Percentiles rank a stretch among this genome's conserved stretches.
phyloP scores from a whole-genome alignment of 1,140 invertebrate species.

The Achatina immaculata region DNA sequence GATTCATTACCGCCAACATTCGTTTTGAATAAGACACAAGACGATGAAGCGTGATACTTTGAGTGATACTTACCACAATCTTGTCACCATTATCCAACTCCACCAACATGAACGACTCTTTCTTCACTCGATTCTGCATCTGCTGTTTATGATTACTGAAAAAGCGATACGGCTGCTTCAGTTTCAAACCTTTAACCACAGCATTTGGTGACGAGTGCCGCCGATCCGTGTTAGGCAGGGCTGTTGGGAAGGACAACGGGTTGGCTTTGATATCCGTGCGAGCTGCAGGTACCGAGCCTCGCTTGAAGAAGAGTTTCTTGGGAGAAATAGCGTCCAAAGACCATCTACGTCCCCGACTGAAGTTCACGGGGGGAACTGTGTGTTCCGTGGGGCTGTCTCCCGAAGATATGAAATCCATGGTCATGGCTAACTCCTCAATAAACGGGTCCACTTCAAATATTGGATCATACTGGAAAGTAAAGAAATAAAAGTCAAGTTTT shows the following conservation, averaged over 20 bases:
- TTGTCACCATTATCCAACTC: neutral
- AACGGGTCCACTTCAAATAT: neutral
- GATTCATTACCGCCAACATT: too few species aligned
- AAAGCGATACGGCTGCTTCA: neutral
- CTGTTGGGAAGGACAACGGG: neutral
- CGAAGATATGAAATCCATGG: neutral
- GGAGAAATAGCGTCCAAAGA: neutral
- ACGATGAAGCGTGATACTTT: too few species aligned
- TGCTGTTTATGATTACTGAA: neutral
- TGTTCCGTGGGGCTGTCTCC: neutral
- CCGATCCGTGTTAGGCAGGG: neutral
- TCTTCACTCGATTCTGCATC: neutral
- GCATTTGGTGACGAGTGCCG: neutral
- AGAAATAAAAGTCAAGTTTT: too few species aligned
- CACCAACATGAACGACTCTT: neutral
- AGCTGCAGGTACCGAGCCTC: neutral
- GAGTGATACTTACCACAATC: constrained; percentile 29
- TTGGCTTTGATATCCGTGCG: neutral
- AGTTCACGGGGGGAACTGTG: neutral
- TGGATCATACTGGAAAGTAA: neutral
- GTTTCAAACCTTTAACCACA: neutral
- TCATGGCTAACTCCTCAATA: neutral
- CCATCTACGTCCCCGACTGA: neutral
- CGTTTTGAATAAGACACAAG: too few species aligned
- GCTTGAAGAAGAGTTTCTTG: neutral